Conservation (phyloP, 2,888 invertebrate species). For the Phorcus lineatus region DNA sequence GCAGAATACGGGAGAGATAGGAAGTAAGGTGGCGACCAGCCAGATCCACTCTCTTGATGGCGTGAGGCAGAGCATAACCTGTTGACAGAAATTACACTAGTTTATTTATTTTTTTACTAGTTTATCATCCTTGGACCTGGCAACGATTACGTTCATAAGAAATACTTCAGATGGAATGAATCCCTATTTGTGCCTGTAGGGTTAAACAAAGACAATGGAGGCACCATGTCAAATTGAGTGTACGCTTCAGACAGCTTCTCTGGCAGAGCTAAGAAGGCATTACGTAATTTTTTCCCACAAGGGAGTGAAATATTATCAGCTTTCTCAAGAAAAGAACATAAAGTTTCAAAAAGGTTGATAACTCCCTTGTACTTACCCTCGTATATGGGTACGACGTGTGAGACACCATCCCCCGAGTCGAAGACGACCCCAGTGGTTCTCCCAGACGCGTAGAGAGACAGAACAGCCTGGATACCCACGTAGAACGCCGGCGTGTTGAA, state of each 20-base stretch:
- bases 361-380: slow-evolving; percentile 77
- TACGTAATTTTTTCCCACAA: background rate
- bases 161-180: no score
- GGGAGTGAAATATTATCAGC: no score
- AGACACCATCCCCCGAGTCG: slow-evolving; percentile 64
- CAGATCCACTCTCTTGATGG: slow-evolving; percentile 51
- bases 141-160: no score
- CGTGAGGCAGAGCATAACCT: slow-evolving; percentile 64
- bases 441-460: slow-evolving; percentile 65
- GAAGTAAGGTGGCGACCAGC: slow-evolving; percentile 58
- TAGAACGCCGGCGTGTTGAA: slow-evolving; percentile 61
- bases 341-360: background rate
- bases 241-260: no score
- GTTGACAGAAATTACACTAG: slow-evolving; percentile 78
- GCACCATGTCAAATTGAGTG: no score
- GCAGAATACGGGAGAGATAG: slow-evolving; percentile 57
- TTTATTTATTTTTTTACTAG: background rate
- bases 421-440: slow-evolving; percentile 84
- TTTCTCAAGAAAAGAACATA: no score
- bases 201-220: no score
- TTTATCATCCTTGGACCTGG: background rate
- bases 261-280: background rate
- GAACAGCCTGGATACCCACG: slow-evolving; percentile 64
- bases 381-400: slow-evolving; percentile 92
- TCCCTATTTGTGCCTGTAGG: no score